These are phyloP conservation scores for Linurgus olivaceus DNA, from an alignment of 2,797 vertebrate genomes.

Conservation along the genomic window DNA sequence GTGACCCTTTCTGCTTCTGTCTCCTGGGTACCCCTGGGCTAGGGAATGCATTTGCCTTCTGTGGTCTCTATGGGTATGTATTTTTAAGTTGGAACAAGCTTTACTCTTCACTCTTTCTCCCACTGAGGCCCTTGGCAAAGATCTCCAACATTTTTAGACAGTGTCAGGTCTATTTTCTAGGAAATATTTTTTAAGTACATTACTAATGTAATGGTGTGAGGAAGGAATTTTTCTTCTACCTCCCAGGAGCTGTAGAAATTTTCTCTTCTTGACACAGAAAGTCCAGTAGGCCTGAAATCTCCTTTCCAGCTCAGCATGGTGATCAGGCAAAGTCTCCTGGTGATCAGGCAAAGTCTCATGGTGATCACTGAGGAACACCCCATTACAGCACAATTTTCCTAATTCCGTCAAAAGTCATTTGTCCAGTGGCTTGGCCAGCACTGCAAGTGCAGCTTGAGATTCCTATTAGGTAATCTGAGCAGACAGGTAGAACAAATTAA, in stretches of 20 bases:
- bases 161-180: not conserved
- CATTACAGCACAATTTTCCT: not conserved
- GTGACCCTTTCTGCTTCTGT: rapidly evolving
- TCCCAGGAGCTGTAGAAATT: not conserved
- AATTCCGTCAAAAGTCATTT: not conserved
- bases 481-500: slow-evolving; percentile 50
- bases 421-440: not conserved
- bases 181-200: not conserved
- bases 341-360: not conserved
- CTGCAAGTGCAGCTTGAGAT: not conserved
- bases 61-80: not conserved
- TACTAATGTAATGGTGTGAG: rapidly evolving
- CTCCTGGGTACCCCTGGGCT: not conserved
- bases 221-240: not conserved
- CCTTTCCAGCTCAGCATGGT: not conserved
- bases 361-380: not conserved
- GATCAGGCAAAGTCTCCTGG: not conserved
- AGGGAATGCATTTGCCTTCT: not conserved
- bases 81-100: not conserved
- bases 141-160: not conserved
- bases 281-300: not conserved
- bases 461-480: slow-evolving; percentile 16
- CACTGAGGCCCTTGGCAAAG: not conserved
- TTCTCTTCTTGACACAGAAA: not conserved
- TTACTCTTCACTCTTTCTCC: not conserved